Percentiles rank a stretch among this genome's conserved stretches.
Conservation (phyloP, 1,140 invertebrate species). For the Chionoecetes opilio region DNA sequence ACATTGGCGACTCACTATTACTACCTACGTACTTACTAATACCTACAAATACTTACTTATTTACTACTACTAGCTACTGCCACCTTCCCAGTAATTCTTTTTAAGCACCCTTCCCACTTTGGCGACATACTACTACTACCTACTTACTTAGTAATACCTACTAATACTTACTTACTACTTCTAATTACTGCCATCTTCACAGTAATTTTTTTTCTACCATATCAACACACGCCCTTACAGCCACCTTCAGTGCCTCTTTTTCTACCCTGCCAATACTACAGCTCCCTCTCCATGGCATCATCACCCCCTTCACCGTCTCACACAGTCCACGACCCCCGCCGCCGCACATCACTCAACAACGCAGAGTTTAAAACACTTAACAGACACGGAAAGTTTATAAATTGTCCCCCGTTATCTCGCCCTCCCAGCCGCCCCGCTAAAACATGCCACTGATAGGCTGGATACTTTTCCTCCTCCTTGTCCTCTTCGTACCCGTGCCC, state of each 20-base stretch:
- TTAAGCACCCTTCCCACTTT: too few relatives aligned
- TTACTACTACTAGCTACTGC: neutral
- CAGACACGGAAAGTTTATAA: conserved; percentile 20
- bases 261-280: too few relatives aligned
- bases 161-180: neutral
- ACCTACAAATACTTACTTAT: neutral
- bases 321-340: neutral
- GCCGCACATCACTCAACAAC: conserved; percentile 6
- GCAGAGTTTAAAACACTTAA: conserved; percentile 11
- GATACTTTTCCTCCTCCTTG: neutral
- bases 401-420: neutral
- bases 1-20: too few relatives aligned
- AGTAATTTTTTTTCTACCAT: neutral
- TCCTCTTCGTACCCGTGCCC: neutral
- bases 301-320: neutral
- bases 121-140: neutral
- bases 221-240: neutral
- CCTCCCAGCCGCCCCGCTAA: neutral
- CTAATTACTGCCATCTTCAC: neutral
- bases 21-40: too few relatives aligned
- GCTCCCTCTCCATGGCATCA: neutral
- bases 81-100: neutral
- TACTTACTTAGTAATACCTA: neutral
- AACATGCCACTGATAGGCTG: neutral
- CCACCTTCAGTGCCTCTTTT: neutral